Conservation (phyloP, 2,888 invertebrate species). For the Trypoxylon attenuatum region DNA sequence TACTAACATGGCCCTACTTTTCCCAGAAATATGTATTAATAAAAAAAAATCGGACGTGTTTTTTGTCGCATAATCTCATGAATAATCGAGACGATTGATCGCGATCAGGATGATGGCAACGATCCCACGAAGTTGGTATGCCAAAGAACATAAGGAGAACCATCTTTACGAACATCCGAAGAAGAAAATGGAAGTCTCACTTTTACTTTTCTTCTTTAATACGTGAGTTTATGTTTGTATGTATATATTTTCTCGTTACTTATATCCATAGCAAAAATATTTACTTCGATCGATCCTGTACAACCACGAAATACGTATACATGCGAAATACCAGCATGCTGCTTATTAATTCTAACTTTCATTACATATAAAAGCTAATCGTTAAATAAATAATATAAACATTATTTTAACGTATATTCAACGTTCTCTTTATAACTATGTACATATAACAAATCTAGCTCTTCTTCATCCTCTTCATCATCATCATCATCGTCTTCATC, state of each 20-base stretch:
- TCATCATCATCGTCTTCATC: background rate
- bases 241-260: conserved; percentile 16
- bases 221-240: too few species aligned
- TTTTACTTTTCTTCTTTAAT: background rate
- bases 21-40: too few species aligned
- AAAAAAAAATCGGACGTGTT: too few species aligned
- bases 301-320: conserved; percentile 22
- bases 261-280: conserved; percentile 52
- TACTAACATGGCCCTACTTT: too few species aligned
- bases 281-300: conserved; percentile 29
- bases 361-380: conserved; percentile 36
- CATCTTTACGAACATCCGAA: background rate
- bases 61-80: too few species aligned
- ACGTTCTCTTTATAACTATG: conserved; percentile 32
- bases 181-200: background rate
- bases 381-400: conserved; percentile 54
- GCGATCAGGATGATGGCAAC: background rate
- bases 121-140: background rate
- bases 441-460: conserved; percentile 36
- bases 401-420: conserved; percentile 46
- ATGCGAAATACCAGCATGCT: conserved; percentile 19
- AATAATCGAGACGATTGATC: too few species aligned
- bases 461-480: conserved; percentile 15
- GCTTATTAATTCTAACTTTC: conserved; percentile 25
- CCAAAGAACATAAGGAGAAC: background rate